Percentiles rank a stretch among this genome's conserved stretches.
phyloP scores from a whole-genome alignment of 2,797 vertebrate species.

The Fistularia commersonii region DNA sequence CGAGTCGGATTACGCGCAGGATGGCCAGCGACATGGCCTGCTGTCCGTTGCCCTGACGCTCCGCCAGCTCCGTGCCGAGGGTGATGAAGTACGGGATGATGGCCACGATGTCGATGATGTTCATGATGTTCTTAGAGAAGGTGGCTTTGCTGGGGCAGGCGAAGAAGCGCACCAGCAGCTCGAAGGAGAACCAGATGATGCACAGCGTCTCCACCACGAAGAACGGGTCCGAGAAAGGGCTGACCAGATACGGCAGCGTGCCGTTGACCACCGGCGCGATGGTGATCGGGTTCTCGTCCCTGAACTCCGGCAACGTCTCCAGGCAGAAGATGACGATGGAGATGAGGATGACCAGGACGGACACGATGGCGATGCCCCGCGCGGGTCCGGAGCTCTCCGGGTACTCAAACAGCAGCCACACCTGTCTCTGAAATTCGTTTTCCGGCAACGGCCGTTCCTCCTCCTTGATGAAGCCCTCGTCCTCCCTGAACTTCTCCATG shows the following conservation, averaged over 20 bases:
- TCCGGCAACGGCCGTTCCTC: conserved; percentile 92
- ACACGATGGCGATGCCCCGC: conserved; percentile 95
- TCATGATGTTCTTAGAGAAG: conserved; percentile 98
- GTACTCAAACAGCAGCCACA: conserved; percentile 97
- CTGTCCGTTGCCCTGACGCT: conserved; percentile 93
- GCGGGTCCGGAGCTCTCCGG: conserved; percentile 96
- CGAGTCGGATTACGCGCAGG: conserved; percentile 90
- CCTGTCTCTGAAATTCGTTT: conserved; percentile 94
- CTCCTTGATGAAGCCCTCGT: conserved; percentile 97
- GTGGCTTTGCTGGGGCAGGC: conserved; percentile 96
- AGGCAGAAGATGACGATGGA: conserved; percentile 99
- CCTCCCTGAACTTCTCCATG: conserved; percentile 98
- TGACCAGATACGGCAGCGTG: conserved; percentile 67
- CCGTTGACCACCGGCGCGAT: conserved; percentile 66
- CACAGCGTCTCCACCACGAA: conserved; percentile 98
- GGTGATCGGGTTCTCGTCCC: conserved; percentile 83
- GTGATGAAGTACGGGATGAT: conserved; percentile 99
- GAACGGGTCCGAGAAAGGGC: conserved; percentile 92
- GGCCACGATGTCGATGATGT: conserved; percentile 98
- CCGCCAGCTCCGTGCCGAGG: conserved; percentile 92
- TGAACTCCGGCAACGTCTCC: conserved; percentile 94
- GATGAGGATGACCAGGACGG: conserved; percentile 95
- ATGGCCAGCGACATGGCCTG: conserved; percentile 98
- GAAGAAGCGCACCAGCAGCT: conserved; percentile 93
- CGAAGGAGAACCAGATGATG: conserved; percentile 99